These are phyloP conservation scores for Agrochola lota DNA, from an alignment of 2,888 invertebrate species.

Conservation along the genomic window DNA sequence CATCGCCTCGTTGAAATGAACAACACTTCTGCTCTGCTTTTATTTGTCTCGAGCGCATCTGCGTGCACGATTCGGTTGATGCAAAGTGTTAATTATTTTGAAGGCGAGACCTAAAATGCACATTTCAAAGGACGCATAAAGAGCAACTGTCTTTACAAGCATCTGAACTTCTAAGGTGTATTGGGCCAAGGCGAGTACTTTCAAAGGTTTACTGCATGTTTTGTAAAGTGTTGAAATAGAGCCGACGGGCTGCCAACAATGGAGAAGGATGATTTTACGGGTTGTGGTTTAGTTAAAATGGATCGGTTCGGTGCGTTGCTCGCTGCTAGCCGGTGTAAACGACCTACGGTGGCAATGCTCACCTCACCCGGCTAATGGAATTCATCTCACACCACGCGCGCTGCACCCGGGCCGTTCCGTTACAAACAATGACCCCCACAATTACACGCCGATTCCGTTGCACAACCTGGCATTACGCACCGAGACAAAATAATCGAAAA, in stretches of 20 bases:
- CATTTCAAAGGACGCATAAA: slow-evolving; percentile 71
- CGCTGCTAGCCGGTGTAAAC: slow-evolving; percentile 74
- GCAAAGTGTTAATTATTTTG: slow-evolving; percentile 56
- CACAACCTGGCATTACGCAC: slow-evolving; percentile 76
- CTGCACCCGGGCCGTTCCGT: slow-evolving; percentile 79
- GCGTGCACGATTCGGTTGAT: slow-evolving; percentile 46
- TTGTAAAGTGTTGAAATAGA: slow-evolving; percentile 46
- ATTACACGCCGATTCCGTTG: slow-evolving; percentile 80
- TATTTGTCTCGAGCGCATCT: slow-evolving; percentile 52
- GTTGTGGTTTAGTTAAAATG: slow-evolving; percentile 48
- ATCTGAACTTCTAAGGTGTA: slow-evolving; percentile 71
- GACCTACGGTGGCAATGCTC: slow-evolving; percentile 71
- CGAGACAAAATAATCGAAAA: slow-evolving; percentile 77
- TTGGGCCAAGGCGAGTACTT: slow-evolving; percentile 80
- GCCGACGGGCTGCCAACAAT: slow-evolving; percentile 33
- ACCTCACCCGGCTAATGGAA: slow-evolving; percentile 81
- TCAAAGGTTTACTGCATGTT: slow-evolving; percentile 68
- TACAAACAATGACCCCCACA: slow-evolving; percentile 85
- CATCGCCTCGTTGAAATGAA: slow-evolving; percentile 63
- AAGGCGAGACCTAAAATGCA: slow-evolving; percentile 64
- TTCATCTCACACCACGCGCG: slow-evolving; percentile 84
- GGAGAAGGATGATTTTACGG: slow-evolving; percentile 47
- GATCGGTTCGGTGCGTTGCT: slow-evolving; percentile 61
- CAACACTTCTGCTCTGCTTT: slow-evolving; percentile 46
- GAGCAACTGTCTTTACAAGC: slow-evolving; percentile 68